Conservation (phyloP, 1,140 invertebrate genomes). For the Anoplophora glabripennis region DNA sequence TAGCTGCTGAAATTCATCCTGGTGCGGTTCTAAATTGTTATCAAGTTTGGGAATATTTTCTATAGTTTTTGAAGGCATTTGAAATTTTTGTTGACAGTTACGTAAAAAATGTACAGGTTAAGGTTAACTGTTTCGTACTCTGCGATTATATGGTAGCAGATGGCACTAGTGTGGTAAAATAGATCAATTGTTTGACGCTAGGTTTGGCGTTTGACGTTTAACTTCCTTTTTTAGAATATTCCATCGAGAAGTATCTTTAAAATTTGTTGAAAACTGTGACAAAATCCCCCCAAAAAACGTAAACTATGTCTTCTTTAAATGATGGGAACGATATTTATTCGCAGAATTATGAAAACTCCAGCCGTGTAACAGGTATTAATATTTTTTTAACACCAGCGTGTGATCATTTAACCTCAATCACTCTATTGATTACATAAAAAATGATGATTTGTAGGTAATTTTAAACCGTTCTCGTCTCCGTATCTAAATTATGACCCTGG, state of each 20-base stretch:
- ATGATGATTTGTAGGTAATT: slow-evolving; percentile 31
- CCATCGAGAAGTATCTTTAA: no score
- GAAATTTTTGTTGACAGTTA: no score
- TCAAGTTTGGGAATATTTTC: neutral
- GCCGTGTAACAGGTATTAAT: slow-evolving; percentile 7
- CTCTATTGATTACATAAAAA: neutral
- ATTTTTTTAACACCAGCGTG: neutral
- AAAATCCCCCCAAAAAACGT: neutral
- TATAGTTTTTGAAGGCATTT: no score
- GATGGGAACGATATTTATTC: slow-evolving; percentile 9
- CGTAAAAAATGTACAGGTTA: no score
- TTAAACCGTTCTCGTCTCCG: slow-evolving; percentile 67
- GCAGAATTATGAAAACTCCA: slow-evolving; percentile 4
- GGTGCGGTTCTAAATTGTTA: slow-evolving; percentile 25
- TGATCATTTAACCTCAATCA: slow-evolving; percentile 3
- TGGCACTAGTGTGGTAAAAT: no score
- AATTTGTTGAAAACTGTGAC: no score
- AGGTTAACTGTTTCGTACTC: no score
- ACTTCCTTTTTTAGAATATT: no score
- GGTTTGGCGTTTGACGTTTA: no score
- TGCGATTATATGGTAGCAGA: no score
- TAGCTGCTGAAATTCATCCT: slow-evolving; percentile 26
- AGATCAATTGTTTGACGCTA: no score
- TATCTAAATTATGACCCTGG: slow-evolving; percentile 91
- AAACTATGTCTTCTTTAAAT: slow-evolving; percentile 15